phyloP scores from a whole-genome alignment of 2,113 vertebrate species.

The Eulacestoma nigropectus region DNA sequence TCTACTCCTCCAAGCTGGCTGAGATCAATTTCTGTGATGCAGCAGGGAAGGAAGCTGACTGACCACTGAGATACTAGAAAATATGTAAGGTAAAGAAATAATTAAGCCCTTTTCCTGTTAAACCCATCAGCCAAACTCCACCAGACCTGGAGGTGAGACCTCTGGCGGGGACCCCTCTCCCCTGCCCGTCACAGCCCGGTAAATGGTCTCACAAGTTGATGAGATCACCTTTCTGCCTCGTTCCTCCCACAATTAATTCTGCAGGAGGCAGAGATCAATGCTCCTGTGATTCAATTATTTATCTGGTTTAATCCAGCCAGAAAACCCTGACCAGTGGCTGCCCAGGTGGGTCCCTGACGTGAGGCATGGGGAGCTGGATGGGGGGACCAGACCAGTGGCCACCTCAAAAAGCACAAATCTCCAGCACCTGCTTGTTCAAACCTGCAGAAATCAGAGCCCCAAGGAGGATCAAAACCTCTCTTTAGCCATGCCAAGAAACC shows the following conservation, averaged over 20 bases:
- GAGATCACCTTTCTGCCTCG: conserved; percentile 6
- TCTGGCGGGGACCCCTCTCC: neutral
- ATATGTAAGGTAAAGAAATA: neutral
- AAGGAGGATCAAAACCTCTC: neutral
- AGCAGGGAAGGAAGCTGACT: neutral
- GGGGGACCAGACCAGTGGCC: neutral
- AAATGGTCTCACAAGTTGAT: neutral
- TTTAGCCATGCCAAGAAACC: neutral
- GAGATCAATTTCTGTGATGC: neutral
- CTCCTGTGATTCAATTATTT: neutral
- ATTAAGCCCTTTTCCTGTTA: conserved; percentile 17
- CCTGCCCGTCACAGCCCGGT: neutral
- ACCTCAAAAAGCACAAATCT: neutral
- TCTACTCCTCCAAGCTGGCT: neutral
- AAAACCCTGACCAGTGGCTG: neutral
- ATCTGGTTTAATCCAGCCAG: neutral
- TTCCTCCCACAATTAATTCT: conserved; percentile 18
- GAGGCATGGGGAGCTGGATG: neutral
- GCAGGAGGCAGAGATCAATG: neutral
- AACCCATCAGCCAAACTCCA: conserved; percentile 1
- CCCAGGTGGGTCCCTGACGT: rapidly evolving
- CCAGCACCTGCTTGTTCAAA: neutral
- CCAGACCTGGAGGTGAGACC: neutral
- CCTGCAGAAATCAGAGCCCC: neutral
- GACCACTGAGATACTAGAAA: conserved; percentile 6